These are phyloP conservation scores for Petrocephalus schoutedeni DNA, from an alignment of 2,797 vertebrate genomes.

Conservation along the genomic window DNA sequence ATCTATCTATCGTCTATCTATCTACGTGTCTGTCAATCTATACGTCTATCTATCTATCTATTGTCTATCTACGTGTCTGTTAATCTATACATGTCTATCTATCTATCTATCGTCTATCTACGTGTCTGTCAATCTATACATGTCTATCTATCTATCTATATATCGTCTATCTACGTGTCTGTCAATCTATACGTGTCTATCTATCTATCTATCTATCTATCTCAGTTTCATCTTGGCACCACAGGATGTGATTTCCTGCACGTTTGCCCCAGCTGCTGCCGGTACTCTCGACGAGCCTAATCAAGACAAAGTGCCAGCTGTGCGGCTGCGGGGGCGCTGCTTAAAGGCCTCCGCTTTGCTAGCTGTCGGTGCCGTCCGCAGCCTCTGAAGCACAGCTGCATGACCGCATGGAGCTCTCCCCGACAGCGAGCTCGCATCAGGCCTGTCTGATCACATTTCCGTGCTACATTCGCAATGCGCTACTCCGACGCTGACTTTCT, in stretches of 20 bases:
- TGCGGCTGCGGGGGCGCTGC: background rate
- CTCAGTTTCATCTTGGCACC: background rate
- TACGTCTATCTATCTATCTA: background rate
- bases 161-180: background rate
- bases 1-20: background rate
- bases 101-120: background rate
- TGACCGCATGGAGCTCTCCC: background rate
- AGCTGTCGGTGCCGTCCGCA: background rate
- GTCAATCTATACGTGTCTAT: background rate
- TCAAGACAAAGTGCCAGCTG: background rate
- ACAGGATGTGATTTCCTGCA: background rate
- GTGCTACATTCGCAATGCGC: background rate
- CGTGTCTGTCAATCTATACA: background rate
- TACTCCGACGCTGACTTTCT: background rate
- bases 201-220: background rate
- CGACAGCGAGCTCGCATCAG: background rate
- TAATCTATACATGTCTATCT: background rate
- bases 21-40: background rate
- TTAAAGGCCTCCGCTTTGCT: background rate
- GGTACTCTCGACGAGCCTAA: background rate
- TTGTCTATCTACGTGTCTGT: background rate
- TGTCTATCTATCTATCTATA: background rate
- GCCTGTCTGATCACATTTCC: background rate
- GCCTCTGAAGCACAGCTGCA: background rate
- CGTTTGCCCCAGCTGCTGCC: background rate